Conservation (phyloP, 2,888 invertebrate species). For the Apocheima hispidaria region DNA sequence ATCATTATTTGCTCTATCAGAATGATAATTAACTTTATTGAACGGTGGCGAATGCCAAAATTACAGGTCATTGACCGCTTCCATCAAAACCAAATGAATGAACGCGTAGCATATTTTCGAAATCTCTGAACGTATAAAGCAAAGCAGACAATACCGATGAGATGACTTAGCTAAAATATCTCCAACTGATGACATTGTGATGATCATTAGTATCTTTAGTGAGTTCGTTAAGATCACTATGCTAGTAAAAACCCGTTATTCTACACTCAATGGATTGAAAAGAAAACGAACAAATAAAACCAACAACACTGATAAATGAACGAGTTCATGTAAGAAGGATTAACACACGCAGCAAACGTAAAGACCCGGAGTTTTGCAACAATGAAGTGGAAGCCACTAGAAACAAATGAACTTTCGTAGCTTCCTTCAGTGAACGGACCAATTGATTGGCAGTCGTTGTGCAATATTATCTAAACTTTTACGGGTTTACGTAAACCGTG, state of each 20-base stretch:
- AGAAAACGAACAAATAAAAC: slow-evolving; percentile 36
- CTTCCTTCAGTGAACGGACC: slow-evolving; percentile 10
- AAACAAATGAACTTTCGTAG: slow-evolving; percentile 7
- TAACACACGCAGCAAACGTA: slow-evolving; percentile 1
- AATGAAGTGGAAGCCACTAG: not conserved
- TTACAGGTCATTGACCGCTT: slow-evolving; percentile 10
- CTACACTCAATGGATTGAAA: slow-evolving; percentile 38
- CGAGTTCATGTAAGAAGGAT: slow-evolving; percentile 22
- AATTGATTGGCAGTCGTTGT: slow-evolving; percentile 15
- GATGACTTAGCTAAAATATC: slow-evolving; percentile 32
- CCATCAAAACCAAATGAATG: slow-evolving; percentile 7
- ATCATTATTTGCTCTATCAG: slow-evolving; percentile 10
- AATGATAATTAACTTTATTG: slow-evolving; percentile 1
- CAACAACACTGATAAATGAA: slow-evolving; percentile 45
- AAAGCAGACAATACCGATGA: slow-evolving; percentile 5
- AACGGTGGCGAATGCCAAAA: slow-evolving; percentile 7
- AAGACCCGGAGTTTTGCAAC: slow-evolving; percentile 1
- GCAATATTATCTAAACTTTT: slow-evolving; percentile 29
- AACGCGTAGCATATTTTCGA: slow-evolving; percentile 9
- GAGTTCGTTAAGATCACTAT: slow-evolving; percentile 22
- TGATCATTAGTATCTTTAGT: slow-evolving; percentile 39
- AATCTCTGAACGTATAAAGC: not conserved
- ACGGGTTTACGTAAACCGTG: slow-evolving; percentile 29
- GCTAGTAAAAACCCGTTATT: slow-evolving; percentile 27
- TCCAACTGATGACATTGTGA: slow-evolving; percentile 28